phyloP scores from a whole-genome alignment of 2,888 invertebrate genomes.

The Agapetus fuscipes region DNA sequence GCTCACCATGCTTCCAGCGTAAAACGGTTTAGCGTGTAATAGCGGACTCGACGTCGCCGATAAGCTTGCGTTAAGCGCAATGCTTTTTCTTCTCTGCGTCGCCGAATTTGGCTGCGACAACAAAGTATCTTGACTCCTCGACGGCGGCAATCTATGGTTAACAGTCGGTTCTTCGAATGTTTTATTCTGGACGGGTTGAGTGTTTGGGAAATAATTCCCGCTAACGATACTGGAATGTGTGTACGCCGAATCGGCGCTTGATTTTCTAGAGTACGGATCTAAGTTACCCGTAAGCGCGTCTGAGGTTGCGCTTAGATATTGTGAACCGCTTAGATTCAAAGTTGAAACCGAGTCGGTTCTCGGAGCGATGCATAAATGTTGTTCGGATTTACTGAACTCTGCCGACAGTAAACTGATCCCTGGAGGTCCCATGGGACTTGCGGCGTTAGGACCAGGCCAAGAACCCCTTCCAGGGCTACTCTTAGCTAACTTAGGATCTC shows the following conservation, averaged over 20 bases:
- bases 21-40: constrained; percentile 50
- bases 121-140: constrained; percentile 71
- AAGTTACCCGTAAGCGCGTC: constrained; percentile 20
- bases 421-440: constrained; percentile 38
- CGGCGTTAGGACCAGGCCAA: constrained; percentile 72
- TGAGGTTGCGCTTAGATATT: constrained; percentile 43
- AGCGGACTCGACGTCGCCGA: constrained; percentile 64
- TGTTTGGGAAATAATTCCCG: constrained; percentile 36
- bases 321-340: constrained; percentile 43
- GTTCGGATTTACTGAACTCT: constrained; percentile 79
- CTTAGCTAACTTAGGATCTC: constrained; percentile 66
- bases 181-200: constrained; percentile 10
- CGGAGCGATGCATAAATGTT: constrained; percentile 51
- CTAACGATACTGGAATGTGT: constrained; percentile 44
- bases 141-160: constrained; percentile 56
- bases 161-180: constrained; percentile 15
- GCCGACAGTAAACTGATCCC: constrained; percentile 45
- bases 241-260: constrained; percentile 48
- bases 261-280: constrained; percentile 40
- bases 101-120: constrained; percentile 34
- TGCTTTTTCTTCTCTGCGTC: constrained; percentile 38
- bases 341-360: constrained; percentile 44
- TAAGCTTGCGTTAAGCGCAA: constrained; percentile 48
- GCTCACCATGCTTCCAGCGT: constrained; percentile 54
- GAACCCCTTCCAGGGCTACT: constrained; percentile 72